These are phyloP conservation scores for Folsomia candida DNA, from an alignment of 2,888 invertebrate species.

Conservation along the genomic window DNA sequence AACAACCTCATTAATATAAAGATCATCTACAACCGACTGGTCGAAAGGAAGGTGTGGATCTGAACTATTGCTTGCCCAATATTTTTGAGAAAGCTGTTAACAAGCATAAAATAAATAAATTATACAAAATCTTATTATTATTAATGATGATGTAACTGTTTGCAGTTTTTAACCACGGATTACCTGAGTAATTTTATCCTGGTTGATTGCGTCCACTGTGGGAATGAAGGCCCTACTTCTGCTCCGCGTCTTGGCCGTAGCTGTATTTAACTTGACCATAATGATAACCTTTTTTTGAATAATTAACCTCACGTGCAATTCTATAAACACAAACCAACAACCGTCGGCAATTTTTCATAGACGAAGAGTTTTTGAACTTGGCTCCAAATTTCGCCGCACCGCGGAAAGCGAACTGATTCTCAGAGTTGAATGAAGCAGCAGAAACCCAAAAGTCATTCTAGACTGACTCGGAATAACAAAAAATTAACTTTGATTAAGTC, in stretches of 20 bases:
- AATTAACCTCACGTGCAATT: background rate
- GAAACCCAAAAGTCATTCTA: no score
- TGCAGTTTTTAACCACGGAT: slow-evolving; percentile 40
- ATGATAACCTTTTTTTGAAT: background rate
- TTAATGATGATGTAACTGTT: background rate
- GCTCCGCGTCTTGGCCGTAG: slow-evolving; percentile 39
- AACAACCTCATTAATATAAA: slow-evolving; percentile 82
- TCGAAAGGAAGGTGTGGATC: slow-evolving; percentile 71
- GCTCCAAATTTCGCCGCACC: no score
- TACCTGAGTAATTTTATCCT: slow-evolving; percentile 85
- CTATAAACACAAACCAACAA: no score
- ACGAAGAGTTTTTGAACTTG: no score
- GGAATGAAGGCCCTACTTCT: slow-evolving; percentile 55
- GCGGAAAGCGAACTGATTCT: no score
- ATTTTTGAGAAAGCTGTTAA: slow-evolving; percentile 78
- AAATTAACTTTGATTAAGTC: no score
- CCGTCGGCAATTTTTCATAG: no score
- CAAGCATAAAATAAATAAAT: slow-evolving; percentile 17
- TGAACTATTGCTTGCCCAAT: slow-evolving; percentile 85
- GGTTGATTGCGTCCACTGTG: slow-evolving; percentile 85
- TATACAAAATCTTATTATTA: background rate
- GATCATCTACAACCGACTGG: slow-evolving; percentile 77
- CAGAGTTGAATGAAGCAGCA: no score
- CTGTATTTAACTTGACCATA: slow-evolving; percentile 49
- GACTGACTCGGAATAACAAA: no score